A percentile compares a stretch with the other conserved stretches of the same genome.
Evolutionary conservation across 2,797 vertebrate species (phyloP).

Genomic region (Valencia hispanica): DNA sequence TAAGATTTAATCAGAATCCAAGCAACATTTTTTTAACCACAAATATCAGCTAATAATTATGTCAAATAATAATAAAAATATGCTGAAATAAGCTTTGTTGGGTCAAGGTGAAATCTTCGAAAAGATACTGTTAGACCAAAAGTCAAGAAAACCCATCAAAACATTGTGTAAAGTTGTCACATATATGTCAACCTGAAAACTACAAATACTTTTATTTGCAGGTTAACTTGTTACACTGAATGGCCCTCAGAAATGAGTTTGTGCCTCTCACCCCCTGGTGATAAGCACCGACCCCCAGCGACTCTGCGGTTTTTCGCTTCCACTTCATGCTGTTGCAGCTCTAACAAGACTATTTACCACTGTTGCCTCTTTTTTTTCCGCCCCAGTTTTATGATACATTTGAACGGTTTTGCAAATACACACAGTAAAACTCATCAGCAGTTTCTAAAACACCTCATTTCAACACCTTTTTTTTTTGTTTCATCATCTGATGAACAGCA

Average conservation of each 20-base stretch:
- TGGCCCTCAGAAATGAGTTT: neutral
- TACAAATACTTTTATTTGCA: neutral
- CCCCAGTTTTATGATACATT: neutral
- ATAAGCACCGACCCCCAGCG: neutral
- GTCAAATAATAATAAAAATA: neutral
- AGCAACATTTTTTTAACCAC: neutral
- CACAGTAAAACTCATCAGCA: neutral
- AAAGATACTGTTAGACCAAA: neutral
- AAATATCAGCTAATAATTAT: neutral
- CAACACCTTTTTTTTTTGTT: neutral
- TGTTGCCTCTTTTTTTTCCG: neutral
- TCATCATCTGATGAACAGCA: neutral
- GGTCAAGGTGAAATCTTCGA: neutral
- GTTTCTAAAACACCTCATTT: neutral
- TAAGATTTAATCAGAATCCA: neutral
- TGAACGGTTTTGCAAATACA: neutral
- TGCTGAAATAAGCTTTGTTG: neutral
- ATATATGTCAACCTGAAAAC: neutral
- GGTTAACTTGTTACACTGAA: neutral
- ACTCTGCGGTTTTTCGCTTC: neutral
- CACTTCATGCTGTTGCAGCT: neutral
- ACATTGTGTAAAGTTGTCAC: neutral
- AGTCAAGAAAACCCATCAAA: neutral
- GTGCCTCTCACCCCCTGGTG: neutral
- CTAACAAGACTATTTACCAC: neutral